A percentile compares a stretch with the other conserved stretches of the same genome.
Conservation (phyloP, 2,113 vertebrate genomes). For the Takifugu flavidus region DNA sequence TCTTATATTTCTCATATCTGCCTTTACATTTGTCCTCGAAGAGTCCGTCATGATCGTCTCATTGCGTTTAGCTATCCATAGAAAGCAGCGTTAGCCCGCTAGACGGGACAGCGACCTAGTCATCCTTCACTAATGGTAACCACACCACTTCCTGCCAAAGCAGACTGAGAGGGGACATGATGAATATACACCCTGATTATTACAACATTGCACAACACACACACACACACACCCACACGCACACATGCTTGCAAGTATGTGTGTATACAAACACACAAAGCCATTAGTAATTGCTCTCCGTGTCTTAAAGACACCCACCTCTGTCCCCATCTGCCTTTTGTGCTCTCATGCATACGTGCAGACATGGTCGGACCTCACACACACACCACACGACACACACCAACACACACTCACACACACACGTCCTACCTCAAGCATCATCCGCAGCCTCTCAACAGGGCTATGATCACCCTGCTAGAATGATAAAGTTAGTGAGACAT, state of each 20-base stretch:
- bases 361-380: constrained; percentile 54
- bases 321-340: constrained; percentile 68
- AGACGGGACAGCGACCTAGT: constrained; percentile 59
- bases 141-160: constrained; percentile 73
- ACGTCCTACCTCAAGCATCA: constrained; percentile 47
- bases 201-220: constrained; percentile 46
- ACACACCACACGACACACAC: neutral
- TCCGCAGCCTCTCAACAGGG: constrained; percentile 61
- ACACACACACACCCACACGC: constrained; percentile 21
- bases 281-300: constrained; percentile 60
- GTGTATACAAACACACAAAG: constrained; percentile 32
- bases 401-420: constrained; percentile 23
- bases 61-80: constrained; percentile 17
- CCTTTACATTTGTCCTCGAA: no score
- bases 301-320: constrained; percentile 70
- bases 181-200: constrained; percentile 72
- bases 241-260: constrained; percentile 18
- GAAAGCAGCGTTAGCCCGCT: constrained; percentile 43
- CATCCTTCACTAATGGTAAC: constrained; percentile 75
- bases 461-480: constrained; percentile 78
- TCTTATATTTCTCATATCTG: neutral
- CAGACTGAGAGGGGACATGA: constrained; percentile 70
- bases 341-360: constrained; percentile 53
- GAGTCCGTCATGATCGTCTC: neutral
- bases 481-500: constrained; percentile 80